Base-by-base conservation (phyloP, 64 coral and sea anemone genomes). In the Montipora cactus region DNA sequence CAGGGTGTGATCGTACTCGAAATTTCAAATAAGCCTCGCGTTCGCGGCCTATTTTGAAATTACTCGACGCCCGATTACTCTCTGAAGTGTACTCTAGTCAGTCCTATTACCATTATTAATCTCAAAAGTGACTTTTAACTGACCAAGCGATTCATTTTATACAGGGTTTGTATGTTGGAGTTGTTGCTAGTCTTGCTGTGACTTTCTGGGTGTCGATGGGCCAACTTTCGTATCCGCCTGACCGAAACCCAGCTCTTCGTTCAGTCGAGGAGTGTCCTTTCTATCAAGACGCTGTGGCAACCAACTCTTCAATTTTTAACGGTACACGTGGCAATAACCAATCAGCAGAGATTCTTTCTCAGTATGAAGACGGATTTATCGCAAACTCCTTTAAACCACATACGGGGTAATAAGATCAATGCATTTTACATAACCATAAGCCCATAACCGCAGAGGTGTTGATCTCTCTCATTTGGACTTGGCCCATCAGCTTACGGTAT, bases 101-200 rank as follows among this genome's bases (percentile, higher is more conserved):
- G 37, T 37, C 37, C 37, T 37, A 37, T 37, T 37, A 37, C 37
- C 0, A 37, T 37, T 37, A 37, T 37, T 37, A 37, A 37, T 37
- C 37, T 37, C 37, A 37, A 37, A 37, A 37, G 37, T 37, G 37
- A 37, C 37, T 37, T 37, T 37, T 37, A 2, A 37, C 37, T 37
- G 8, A 9, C 3, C 6, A 4, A 59, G 3, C 59, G 2, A 59
- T 16, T 11, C 3, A 9, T 47, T 82, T 46, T 44, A 64, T 28
- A 2, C 51, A 97, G 95, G 95, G 95, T 12, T 89, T 93, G 22
- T 97, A 97, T 57, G 81, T 90, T 8, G 95, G 92, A 8, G 47
- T 94, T 15, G 88, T 97, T 13, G 59, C 77, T 19, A 89, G 92
- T 49, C 76, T 93, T 0, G 67, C 73, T 19, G 61, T 97, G 3